These are phyloP conservation scores for Bettongia penicillata DNA, from an alignment of 2,113 vertebrate genomes.

Conservation along the genomic window DNA sequence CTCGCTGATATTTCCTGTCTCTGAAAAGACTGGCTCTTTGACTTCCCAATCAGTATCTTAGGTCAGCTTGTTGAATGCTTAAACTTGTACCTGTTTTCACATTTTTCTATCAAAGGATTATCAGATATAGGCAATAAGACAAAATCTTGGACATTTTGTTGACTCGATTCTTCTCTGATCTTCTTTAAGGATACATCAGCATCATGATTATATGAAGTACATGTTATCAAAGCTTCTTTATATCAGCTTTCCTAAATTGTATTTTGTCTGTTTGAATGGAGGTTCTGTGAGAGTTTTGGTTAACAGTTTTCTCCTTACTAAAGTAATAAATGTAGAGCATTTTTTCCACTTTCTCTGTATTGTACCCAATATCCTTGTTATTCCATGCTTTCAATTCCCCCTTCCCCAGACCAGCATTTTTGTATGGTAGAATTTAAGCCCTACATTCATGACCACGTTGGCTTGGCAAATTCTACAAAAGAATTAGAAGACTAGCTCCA, in stretches of 20 bases:
- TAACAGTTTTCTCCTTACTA: background rate
- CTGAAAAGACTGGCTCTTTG: background rate
- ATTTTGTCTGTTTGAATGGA: background rate
- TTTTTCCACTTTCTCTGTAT: background rate
- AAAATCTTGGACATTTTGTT: background rate
- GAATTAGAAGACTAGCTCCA: too few relatives aligned
- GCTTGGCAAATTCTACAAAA: too few relatives aligned
- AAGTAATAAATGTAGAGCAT: background rate
- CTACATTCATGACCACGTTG: background rate
- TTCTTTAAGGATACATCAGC: background rate
- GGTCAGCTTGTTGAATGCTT: background rate
- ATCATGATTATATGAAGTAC: background rate
- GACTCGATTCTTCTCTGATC: background rate
- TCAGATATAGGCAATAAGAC: background rate
- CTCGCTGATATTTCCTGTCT: too few relatives aligned
- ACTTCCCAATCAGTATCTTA: background rate
- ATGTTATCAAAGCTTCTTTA: background rate
- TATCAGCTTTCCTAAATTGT: background rate
- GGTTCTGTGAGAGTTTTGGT: background rate
- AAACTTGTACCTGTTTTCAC: background rate
- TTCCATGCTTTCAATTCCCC: background rate
- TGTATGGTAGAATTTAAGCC: background rate
- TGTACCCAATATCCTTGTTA: background rate
- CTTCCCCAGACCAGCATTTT: background rate
- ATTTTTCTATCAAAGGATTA: background rate